A percentile compares a stretch with the other conserved stretches of the same genome.
phyloP scores from a whole-genome alignment of 2,113 vertebrate species.

The Phainopepla nitens region DNA sequence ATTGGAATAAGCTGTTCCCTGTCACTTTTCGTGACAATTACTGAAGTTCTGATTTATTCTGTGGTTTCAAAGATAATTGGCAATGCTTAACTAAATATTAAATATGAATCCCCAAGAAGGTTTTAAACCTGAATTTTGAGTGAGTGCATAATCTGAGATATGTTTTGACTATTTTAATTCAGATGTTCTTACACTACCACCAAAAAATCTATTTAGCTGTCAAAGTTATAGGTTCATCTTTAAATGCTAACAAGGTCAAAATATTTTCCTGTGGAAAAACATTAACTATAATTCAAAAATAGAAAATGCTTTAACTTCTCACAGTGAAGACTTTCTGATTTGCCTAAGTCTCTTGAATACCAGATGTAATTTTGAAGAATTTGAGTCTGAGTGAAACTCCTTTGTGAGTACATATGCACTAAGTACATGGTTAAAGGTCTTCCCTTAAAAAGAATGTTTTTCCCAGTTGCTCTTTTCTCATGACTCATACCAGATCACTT shows the following conservation, averaged over 20 bases:
- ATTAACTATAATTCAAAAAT: neutral
- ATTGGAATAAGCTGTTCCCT: neutral
- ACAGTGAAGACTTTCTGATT: neutral
- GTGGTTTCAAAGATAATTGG: neutral
- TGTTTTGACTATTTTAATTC: neutral
- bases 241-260: neutral
- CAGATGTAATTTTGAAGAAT: neutral
- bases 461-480: neutral
- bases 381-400: neutral
- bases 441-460: neutral
- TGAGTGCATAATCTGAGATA: neutral
- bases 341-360: neutral
- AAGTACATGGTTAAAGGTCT: neutral
- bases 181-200: neutral
- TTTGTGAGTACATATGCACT: neutral
- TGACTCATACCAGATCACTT: neutral
- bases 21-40: neutral
- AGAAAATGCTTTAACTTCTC: neutral
- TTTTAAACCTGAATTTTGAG: constrained; percentile 1
- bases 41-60: neutral
- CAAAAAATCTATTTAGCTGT: neutral
- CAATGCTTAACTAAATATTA: constrained; percentile 23
- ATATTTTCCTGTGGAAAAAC: neutral
- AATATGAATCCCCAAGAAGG: neutral
- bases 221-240: neutral